Evolutionary conservation across 1,140 invertebrate genomes (phyloP), one percentile per base, ranked within the genome.

Genomic region (Calycopis cecrops): DNA sequence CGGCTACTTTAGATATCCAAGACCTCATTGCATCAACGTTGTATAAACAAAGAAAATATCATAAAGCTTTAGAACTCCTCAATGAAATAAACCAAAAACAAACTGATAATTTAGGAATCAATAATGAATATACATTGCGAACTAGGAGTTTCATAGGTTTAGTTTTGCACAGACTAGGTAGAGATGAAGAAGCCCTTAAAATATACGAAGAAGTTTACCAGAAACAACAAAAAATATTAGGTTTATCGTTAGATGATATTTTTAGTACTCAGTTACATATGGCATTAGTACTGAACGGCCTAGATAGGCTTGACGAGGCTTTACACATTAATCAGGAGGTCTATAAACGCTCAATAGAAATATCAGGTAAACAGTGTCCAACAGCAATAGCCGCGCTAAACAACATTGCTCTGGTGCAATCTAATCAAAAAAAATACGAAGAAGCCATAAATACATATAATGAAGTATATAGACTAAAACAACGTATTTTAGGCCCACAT

Each of bases 1-100:
- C 40, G 4, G 17, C 14, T 44, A 44, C 40, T 9, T 9, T 44
- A 17, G 16, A 44, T 9, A 17, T 44, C 9, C 40, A 44, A 44
- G 17, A 44, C 16, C 12, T 0, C 1, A 44, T 44, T 16, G 40
- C 40, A 9, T 44, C 40, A 9, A 12, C 14, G 9, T 44, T 44
- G 16, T 44, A 44, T 44, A 44, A 44, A 17, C 40, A 44, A 44
- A 44, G 40, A 17, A 44, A 44, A 44, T 44, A 16, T 44, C 40
- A 44, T 9, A 12, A 16, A 14, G 40, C 40, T 8, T 14, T 17
- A 9, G 17, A 16, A 44, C 14, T 44, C 9, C 10, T 17, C 1
- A 6, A 14, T 44, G 40, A 44, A 9, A 16, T 14, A 9, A 16
- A 16, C 9, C 14, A 44, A 3, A 17, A 9, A 44, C 40, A 44